A percentile compares a stretch with the other conserved stretches of the same genome.
phyloP scores from a whole-genome alignment of 2,888 invertebrate species.

The Ypsolopha scabrella region DNA sequence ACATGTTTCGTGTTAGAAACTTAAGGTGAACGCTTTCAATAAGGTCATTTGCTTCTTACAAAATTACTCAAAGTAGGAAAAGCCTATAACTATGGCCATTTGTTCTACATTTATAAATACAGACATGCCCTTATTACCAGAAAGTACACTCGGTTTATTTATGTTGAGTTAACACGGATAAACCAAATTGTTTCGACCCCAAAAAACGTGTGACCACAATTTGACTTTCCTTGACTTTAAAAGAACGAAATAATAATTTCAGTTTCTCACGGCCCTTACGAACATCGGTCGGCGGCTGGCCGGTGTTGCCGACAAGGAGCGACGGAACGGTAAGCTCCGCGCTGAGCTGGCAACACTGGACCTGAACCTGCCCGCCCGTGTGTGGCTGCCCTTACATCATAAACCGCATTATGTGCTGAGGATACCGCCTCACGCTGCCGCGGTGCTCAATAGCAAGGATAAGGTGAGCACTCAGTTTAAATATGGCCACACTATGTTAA shows the following conservation, averaged over 20 bases:
- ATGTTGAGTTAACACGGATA: background rate
- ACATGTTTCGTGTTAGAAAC: no score
- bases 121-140: no score
- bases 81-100: no score
- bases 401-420: constrained; percentile 93
- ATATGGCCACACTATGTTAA: no score
- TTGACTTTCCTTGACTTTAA: no score
- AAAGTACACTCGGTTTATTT: no score
- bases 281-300: constrained; percentile 54
- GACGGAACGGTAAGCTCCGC: constrained; percentile 90
- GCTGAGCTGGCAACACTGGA: constrained; percentile 95
- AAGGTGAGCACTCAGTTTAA: constrained; percentile 60
- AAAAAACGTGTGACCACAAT: no score
- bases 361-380: constrained; percentile 96
- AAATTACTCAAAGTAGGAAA: no score
- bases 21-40: no score
- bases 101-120: no score
- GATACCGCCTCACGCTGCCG: constrained; percentile 97
- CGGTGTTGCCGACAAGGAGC: constrained; percentile 73
- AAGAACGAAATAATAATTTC: constrained; percentile 14
- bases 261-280: constrained; percentile 54
- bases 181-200: no score
- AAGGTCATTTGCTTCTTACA: no score
- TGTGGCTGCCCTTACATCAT: constrained; percentile 96
- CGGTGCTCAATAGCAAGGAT: constrained; percentile 98